Base-by-base conservation (phyloP, 1,140 invertebrate genomes). In the Dinothrombium tinctorium region DNA sequence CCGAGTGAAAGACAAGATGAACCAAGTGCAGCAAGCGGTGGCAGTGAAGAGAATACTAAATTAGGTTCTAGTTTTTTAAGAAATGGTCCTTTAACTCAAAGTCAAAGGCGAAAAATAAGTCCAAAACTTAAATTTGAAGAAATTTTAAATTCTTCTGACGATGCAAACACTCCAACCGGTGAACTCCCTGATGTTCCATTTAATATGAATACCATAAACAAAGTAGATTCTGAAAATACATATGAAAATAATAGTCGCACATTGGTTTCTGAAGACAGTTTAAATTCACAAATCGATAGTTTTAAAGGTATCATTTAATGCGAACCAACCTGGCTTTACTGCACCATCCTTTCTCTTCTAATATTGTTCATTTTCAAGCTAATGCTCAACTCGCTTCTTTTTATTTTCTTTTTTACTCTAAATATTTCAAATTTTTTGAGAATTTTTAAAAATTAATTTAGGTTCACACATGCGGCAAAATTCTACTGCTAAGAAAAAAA, bases 401-500 rank as follows among this genome's bases (percentile, higher is more conserved):
- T 37, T 14, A 42, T 6, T 23, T 21, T n/a, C 5, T 35, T 21
- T 35, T 15, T 6, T 8, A 14, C 11, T 33, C 33, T 33, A 9
- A 9, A 2, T 3, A 3, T 3, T 33, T 33, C 17, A 19, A 12
- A 21, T 21, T 36, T 11, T 29, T 29, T 4, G n/a, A 15, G 4
- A 21, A 19, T 21, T 36, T 19, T 21, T 21, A 9, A 15, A 12
- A 15, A 36, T 36, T 32, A 5, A 14, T 36, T 21, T 29, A 26
- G 7, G 14, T 39, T 43, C 19, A 6, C 15, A 38, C 40, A 17
- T 31, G n/a, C 37, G 17, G 24, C 41, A 37, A 39, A 31, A 29
- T 15, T 35, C 31, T 17, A 26, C 40, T 23, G 19, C 25, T n/a
- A 55, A 54, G 39, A 56, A 54, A 43, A 54, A 51, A 40, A 56